A percentile compares a stretch with the other conserved stretches of the same genome.
These are phyloP conservation scores for Nothura maculosa DNA, from an alignment of 2,797 vertebrate species.

Conservation along the genomic window DNA sequence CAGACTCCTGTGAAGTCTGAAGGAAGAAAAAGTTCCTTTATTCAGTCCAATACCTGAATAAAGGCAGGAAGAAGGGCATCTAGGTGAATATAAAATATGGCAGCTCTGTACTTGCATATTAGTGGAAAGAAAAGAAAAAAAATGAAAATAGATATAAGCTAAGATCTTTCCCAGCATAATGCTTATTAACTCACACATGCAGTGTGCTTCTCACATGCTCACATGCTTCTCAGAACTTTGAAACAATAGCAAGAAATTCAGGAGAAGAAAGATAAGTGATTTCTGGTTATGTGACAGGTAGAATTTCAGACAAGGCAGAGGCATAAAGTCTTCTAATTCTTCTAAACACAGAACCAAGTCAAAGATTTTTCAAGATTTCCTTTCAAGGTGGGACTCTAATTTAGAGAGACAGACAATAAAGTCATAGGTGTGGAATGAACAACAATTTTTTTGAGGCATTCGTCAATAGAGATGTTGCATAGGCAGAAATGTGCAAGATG, in stretches of 20 bases:
- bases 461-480: background rate
- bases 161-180: background rate
- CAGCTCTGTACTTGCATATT: background rate
- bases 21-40: background rate
- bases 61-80: background rate
- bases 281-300: background rate
- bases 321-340: background rate
- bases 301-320: background rate
- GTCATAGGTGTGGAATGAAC: background rate
- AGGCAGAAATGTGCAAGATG: background rate
- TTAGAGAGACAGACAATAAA: background rate
- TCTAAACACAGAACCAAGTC: background rate
- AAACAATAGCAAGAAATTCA: background rate
- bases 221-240: background rate
- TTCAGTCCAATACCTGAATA: background rate
- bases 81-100: background rate
- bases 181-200: background rate
- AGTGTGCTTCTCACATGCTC: too few species aligned
- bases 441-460: background rate
- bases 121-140: background rate
- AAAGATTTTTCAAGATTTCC: background rate
- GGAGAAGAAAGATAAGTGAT: background rate
- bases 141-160: background rate
- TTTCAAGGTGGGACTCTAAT: background rate
- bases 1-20: background rate